Evolutionary conservation across 37 sponge, comb jelly and placozoan species (phyloP).

Genomic region (Aplysina aerophoba): DNA sequence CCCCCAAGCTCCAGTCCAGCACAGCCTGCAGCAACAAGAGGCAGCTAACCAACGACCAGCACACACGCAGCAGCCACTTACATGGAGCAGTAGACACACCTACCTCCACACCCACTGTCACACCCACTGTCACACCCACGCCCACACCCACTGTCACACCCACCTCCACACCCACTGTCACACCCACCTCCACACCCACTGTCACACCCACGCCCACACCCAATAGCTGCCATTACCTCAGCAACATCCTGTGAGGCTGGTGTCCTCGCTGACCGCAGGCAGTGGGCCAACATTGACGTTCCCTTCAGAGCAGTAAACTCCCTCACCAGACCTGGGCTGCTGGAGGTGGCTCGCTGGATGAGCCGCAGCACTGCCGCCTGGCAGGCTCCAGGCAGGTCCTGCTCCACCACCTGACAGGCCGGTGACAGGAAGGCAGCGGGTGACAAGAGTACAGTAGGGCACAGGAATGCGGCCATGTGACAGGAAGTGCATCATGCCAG

Average conservation of each 20-base stretch:
- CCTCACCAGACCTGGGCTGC: constrained; percentile 42
- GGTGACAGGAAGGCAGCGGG: neutral
- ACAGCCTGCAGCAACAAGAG: constrained; percentile 36
- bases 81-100: too few relatives aligned
- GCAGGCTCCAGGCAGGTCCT: constrained; percentile 47
- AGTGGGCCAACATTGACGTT: constrained; percentile 61
- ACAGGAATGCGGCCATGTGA: too few relatives aligned
- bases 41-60: too few relatives aligned
- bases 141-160: too few relatives aligned
- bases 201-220: neutral
- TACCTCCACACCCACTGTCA: too few relatives aligned
- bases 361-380: constrained; percentile 54
- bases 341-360: constrained; percentile 37
- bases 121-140: too few relatives aligned
- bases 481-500: neutral
- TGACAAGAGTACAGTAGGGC: neutral
- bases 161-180: too few relatives aligned
- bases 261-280: constrained; percentile 59
- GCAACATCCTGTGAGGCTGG: constrained; percentile 38
- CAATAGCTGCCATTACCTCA: constrained; percentile 58
- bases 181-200: neutral
- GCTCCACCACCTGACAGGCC: constrained; percentile 60
- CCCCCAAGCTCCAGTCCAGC: constrained; percentile 64
- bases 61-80: too few relatives aligned
- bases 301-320: constrained; percentile 71